Percentiles rank a stretch among this genome's conserved stretches.
Evolutionary conservation across 1,140 invertebrate species (phyloP).

Genomic region (Hycleus phaleratus): DNA sequence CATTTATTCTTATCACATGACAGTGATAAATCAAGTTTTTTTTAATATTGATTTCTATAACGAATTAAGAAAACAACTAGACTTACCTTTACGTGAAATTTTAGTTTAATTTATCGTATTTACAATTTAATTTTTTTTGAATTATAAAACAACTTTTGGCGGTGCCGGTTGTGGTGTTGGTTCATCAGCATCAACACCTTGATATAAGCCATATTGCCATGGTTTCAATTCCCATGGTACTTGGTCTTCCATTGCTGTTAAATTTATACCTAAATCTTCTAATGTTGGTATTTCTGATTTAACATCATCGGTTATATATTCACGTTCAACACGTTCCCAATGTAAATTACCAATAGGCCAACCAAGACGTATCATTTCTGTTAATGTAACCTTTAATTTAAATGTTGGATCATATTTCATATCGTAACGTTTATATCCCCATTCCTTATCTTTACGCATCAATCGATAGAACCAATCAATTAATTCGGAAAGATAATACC

Average conservation of each 20-base stretch:
- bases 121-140: background rate
- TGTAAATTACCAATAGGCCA: constrained; percentile 60
- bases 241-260: constrained; percentile 68
- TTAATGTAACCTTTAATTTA: constrained; percentile 55
- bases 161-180: constrained; percentile 59
- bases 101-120: too few relatives aligned
- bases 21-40: too few relatives aligned
- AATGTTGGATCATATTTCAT: constrained; percentile 64
- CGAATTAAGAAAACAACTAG: too few relatives aligned
- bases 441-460: constrained; percentile 58
- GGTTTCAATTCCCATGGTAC: constrained; percentile 69
- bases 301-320: constrained; percentile 65
- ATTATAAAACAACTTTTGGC: constrained; percentile 30
- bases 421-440: constrained; percentile 59
- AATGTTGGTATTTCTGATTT: constrained; percentile 61
- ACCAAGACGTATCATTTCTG: constrained; percentile 50
- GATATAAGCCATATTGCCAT: constrained; percentile 56
- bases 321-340: constrained; percentile 75
- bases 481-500: constrained; percentile 71
- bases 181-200: constrained; percentile 68
- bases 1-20: too few relatives aligned
- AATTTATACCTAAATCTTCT: constrained; percentile 76
- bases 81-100: too few relatives aligned
- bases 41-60: too few relatives aligned
- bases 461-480: constrained; percentile 68